Evolutionary conservation across 2,797 vertebrate species (phyloP).

Genomic region (Florisuga fusca): DNA sequence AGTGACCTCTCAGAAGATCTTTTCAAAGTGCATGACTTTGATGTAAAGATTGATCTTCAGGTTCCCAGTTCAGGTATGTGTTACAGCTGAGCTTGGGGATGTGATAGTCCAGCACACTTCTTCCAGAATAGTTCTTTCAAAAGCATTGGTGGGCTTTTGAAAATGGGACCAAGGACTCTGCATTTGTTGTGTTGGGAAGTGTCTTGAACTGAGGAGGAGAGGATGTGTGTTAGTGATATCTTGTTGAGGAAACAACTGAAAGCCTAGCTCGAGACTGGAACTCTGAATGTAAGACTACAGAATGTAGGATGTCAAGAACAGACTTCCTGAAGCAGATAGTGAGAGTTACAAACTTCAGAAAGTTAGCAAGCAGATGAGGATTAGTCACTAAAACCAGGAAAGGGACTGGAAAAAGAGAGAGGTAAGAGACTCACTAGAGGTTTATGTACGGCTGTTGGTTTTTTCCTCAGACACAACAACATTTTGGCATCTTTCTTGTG

Average conservation of each 20-base stretch:
- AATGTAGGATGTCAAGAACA: background rate
- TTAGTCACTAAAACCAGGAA: background rate
- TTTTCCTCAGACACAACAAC: background rate
- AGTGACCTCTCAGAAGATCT: conserved; percentile 98
- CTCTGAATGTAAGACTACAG: background rate
- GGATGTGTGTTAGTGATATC: background rate
- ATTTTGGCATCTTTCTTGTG: background rate
- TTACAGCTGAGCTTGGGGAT: background rate
- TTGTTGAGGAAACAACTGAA: background rate
- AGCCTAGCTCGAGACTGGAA: background rate
- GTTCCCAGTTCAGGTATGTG: conserved; percentile 95
- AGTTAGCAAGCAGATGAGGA: background rate
- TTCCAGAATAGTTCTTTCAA: background rate
- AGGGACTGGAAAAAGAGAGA: background rate
- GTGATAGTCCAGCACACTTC: background rate
- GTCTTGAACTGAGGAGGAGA: background rate
- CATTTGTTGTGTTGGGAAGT: background rate
- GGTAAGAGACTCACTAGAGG: background rate
- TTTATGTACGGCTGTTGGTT: background rate
- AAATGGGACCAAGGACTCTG: background rate
- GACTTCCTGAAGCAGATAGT: background rate
- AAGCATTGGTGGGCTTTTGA: background rate
- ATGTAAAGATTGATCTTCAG: conserved; percentile 98
- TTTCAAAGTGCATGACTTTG: conserved; percentile 99
- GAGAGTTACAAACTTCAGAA: background rate